Conservation (phyloP, 2,888 invertebrate species). For the Hybos culiciformis region DNA sequence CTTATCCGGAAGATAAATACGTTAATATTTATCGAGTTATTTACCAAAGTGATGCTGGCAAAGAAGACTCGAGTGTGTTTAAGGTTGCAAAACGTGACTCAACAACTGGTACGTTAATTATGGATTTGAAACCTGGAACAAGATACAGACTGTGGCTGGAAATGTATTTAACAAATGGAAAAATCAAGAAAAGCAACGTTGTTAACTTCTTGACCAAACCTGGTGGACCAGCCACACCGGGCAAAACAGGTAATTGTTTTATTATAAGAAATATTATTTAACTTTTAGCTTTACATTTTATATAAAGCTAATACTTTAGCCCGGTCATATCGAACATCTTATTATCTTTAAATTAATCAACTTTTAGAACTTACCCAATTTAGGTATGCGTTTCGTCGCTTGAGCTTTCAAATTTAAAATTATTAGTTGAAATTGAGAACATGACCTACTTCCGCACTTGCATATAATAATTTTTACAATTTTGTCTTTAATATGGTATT, state of each 20-base stretch:
- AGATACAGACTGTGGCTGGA: constrained; percentile 80
- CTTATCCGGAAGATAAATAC: constrained; percentile 78
- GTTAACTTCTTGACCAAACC: constrained; percentile 77
- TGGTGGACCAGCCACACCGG: constrained; percentile 40
- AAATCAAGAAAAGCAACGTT: constrained; percentile 79
- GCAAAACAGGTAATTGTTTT: constrained; percentile 28
- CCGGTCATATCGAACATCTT: not conserved
- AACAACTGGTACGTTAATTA: constrained; percentile 49
- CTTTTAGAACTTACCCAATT: constrained; percentile 23
- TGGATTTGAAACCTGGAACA: constrained; percentile 60
- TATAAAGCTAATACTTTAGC: not conserved
- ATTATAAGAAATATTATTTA: not conserved
- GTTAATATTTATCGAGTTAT: constrained; percentile 80
- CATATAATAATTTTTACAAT: no score
- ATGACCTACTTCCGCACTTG: no score
- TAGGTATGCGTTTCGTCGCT: constrained; percentile 21
- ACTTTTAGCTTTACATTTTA: not conserved
- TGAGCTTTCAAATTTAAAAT: no score
- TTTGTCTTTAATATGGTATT: no score
- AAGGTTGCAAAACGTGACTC: constrained; percentile 62
- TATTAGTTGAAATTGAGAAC: no score
- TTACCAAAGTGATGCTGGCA: constrained; percentile 59
- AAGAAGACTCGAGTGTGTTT: constrained; percentile 58
- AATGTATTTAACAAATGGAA: constrained; percentile 77
- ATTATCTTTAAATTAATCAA: constrained; percentile 15